These are phyloP conservation scores for Geophilus truncorum DNA, from an alignment of 2,888 invertebrate genomes.

Conservation along the genomic window DNA sequence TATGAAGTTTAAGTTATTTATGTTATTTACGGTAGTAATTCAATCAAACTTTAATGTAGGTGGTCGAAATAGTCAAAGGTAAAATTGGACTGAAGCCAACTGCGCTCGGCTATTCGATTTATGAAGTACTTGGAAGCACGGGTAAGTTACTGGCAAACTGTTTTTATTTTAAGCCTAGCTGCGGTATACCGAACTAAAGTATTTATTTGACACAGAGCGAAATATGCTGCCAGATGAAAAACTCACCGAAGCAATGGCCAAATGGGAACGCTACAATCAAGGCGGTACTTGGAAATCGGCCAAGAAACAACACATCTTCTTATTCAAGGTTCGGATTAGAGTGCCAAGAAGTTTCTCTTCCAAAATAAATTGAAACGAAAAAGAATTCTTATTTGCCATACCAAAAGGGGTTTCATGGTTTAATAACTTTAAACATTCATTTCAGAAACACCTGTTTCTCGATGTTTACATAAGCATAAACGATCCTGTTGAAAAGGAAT, in stretches of 20 bases:
- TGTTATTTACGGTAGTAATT: not conserved
- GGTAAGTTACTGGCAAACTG: slow-evolving; percentile 31
- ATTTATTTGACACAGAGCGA: slow-evolving; percentile 57
- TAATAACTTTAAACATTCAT: slow-evolving; percentile 30
- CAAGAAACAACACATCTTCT: slow-evolving; percentile 42
- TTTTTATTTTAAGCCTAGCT: slow-evolving; percentile 2
- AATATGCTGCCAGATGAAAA: slow-evolving; percentile 76
- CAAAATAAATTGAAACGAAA: not conserved
- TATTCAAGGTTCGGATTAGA: slow-evolving; percentile 56
- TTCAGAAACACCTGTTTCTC: slow-evolving; percentile 69
- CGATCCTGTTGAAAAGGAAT: slow-evolving; percentile 86
- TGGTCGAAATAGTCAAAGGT: slow-evolving; percentile 76
- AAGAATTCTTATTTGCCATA: not conserved
- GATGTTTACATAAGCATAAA: slow-evolving; percentile 71
- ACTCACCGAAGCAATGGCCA: slow-evolving; percentile 88
- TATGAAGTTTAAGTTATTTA: slow-evolving; percentile 38
- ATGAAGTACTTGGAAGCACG: slow-evolving; percentile 75
- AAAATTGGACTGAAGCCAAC: slow-evolving; percentile 80
- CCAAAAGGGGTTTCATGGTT: not conserved
- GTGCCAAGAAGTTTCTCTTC: not conserved
- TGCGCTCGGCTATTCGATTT: slow-evolving; percentile 81
- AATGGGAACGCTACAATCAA: slow-evolving; percentile 71
- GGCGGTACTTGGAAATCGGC: slow-evolving; percentile 36
- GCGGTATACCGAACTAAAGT: not conserved
- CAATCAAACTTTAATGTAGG: slow-evolving; percentile 46